Evolutionary conservation across 37 sponge, comb jelly and placozoan species (phyloP).

Genomic region (Theonella swinhoei): DNA sequence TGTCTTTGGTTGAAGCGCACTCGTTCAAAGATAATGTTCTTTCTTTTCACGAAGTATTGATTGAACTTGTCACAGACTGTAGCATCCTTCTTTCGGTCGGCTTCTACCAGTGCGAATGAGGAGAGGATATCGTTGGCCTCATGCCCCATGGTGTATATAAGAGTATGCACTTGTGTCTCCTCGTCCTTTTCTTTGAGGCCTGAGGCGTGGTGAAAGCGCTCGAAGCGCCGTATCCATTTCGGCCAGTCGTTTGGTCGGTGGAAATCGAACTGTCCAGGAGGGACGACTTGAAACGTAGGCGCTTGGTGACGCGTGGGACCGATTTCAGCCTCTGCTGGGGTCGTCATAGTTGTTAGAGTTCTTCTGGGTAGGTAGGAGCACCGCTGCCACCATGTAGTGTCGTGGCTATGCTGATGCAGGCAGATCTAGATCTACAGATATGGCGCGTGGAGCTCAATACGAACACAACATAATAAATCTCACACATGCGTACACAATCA

Average conservation of each 20-base stretch:
- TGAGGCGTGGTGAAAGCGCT: conserved; percentile 27
- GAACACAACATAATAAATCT: no score
- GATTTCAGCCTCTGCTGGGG: neutral
- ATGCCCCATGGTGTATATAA: conserved; percentile 38
- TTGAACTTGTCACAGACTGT: conserved; percentile 15
- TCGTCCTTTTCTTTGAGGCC: conserved; percentile 17
- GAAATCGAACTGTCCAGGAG: conserved; percentile 30
- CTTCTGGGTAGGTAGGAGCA: conserved; percentile 1
- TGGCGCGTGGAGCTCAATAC: no score
- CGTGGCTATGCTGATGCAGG: no score
- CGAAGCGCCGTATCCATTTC: conserved; percentile 35
- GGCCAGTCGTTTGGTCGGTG: conserved; percentile 39
- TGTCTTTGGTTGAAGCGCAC: conserved; percentile 36
- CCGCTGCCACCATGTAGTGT: conserved; percentile 31
- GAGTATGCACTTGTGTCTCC: conserved; percentile 15
- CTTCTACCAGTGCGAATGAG: conserved; percentile 11
- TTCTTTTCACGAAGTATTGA: conserved; percentile 11
- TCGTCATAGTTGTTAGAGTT: neutral
- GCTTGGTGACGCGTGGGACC: neutral
- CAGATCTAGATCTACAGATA: no score
- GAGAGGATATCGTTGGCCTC: conserved; percentile 37
- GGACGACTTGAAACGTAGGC: conserved; percentile 16
- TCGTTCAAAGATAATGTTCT: conserved; percentile 40
- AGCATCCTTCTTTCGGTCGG: conserved; percentile 8
- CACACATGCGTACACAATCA: no score